A percentile compares a stretch with the other conserved stretches of the same genome.
Evolutionary conservation across 2,797 vertebrate species (phyloP).

Genomic region (Chaenodraco wilsoni): DNA sequence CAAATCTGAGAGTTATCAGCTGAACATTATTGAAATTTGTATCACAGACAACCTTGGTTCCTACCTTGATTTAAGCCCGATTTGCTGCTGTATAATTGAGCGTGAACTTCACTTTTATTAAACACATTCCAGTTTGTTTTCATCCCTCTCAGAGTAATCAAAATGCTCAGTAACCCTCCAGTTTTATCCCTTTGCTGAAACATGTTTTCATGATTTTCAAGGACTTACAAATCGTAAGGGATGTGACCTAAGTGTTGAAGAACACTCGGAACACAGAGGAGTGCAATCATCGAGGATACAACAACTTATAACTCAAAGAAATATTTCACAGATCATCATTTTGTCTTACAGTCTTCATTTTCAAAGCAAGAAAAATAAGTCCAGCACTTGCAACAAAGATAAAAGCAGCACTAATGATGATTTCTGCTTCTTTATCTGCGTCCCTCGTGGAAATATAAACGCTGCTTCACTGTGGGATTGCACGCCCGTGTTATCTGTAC

Average conservation of each 20-base stretch:
- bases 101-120: neutral
- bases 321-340: conserved; percentile 44
- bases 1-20: conserved; percentile 1
- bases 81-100: neutral
- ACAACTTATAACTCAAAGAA: conserved; percentile 45
- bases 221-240: conserved; percentile 12
- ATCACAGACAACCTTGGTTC: conserved; percentile 2
- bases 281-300: conserved; percentile 15
- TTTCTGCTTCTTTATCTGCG: conserved; percentile 42
- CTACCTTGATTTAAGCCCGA: neutral
- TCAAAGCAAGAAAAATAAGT: conserved; percentile 53
- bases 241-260: conserved; percentile 1
- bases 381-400: conserved; percentile 62
- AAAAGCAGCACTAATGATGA: conserved; percentile 69
- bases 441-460: conserved; percentile 36
- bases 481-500: conserved; percentile 24
- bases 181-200: conserved; percentile 8
- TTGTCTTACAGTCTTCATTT: conserved; percentile 47
- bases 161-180: neutral
- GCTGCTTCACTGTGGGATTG: conserved; percentile 24
- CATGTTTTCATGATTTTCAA: conserved; percentile 16
- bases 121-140: neutral
- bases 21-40: neutral
- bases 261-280: neutral
- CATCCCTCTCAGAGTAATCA: neutral